phyloP scores from a whole-genome alignment of 2,113 vertebrate genomes.

The Dicaeum eximium region DNA sequence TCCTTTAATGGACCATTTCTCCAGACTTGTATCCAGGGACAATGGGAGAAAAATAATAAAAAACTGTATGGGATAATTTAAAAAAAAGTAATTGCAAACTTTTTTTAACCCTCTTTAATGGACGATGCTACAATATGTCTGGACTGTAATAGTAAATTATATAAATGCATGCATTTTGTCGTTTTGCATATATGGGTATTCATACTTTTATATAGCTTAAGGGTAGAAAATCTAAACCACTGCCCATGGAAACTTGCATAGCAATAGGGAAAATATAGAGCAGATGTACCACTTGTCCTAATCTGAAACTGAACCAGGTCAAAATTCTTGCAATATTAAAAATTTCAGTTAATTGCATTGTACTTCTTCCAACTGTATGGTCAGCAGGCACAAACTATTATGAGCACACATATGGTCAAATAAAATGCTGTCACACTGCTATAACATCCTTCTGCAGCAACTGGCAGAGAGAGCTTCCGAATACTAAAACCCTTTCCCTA shows the following conservation, averaged over 20 bases:
- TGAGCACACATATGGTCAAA: not conserved
- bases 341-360: not conserved
- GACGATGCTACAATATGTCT: not conserved
- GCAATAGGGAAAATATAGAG: not conserved
- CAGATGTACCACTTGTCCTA: not conserved
- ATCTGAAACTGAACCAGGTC: not conserved
- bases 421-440: not conserved
- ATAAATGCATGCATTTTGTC: not conserved
- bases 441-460: not conserved
- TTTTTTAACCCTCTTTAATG: not conserved
- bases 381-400: not conserved
- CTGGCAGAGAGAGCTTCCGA: not conserved
- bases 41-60: not conserved
- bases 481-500: not conserved
- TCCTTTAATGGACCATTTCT: not conserved
- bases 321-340: not conserved
- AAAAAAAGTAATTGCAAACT: not conserved
- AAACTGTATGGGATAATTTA: not conserved
- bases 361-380: not conserved
- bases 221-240: not conserved
- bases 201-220: not conserved
- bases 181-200: not conserved
- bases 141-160: not conserved
- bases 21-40: not conserved
- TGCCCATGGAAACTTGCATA: not conserved